phyloP scores from a whole-genome alignment of 2,113 vertebrate species.

The Phoenicopterus ruber region DNA sequence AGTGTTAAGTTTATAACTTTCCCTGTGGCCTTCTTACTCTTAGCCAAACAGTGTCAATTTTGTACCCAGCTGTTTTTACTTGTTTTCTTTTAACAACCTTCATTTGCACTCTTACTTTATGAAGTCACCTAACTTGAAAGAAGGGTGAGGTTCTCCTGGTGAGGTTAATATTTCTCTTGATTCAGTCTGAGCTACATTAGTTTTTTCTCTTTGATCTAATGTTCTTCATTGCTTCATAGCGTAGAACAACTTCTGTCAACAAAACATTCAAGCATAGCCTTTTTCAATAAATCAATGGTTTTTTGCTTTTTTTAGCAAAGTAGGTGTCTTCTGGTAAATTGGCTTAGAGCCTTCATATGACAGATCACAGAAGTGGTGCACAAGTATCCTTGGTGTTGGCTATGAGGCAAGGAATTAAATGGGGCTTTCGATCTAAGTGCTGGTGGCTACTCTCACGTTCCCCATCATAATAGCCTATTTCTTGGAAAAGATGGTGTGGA shows the following conservation, averaged over 20 bases:
- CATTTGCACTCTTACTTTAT: conserved; percentile 15
- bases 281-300: not conserved
- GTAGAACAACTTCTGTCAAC: not conserved
- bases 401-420: not conserved
- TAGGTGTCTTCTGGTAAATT: not conserved
- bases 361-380: not conserved
- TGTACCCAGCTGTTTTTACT: conserved; percentile 2
- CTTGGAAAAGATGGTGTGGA: not conserved
- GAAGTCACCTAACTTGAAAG: conserved; percentile 35
- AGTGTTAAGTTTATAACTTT: conserved; percentile 65
- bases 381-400: not conserved
- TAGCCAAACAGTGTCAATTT: not conserved
- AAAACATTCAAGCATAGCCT: not conserved
- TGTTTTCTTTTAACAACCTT: conserved; percentile 26
- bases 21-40: not conserved
- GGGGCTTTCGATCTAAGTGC: not conserved
- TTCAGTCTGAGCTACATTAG: not conserved
- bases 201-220: not conserved
- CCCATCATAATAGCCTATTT: not conserved
- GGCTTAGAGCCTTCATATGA: not conserved
- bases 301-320: not conserved
- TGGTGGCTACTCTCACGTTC: not conserved
- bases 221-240: not conserved
- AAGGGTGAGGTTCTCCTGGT: not conserved
- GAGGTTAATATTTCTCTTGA: not conserved